Evolutionary conservation across 2,888 invertebrate genomes (phyloP).

Genomic region (Stramonita haemastoma): DNA sequence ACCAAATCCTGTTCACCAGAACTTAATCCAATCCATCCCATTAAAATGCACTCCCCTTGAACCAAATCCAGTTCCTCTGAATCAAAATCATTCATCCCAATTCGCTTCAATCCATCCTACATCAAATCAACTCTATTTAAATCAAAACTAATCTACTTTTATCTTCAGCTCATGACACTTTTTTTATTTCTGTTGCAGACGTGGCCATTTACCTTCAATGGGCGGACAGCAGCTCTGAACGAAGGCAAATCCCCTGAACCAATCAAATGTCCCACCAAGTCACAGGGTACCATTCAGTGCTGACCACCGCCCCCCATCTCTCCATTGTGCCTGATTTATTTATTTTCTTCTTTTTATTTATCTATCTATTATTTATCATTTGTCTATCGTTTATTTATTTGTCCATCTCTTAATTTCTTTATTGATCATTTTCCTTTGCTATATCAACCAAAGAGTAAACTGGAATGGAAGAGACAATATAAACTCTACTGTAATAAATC

Average conservation of each 20-base stretch:
- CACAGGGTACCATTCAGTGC: constrained; percentile 41
- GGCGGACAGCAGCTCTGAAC: constrained; percentile 47
- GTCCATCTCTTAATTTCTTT: not conserved
- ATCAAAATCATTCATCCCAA: no score
- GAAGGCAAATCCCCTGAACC: constrained; percentile 45
- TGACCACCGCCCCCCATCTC: constrained; percentile 15
- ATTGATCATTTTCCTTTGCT: not conserved
- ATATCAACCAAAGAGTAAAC: not conserved
- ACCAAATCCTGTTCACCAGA: no score
- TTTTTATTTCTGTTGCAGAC: constrained; percentile 53
- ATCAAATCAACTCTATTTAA: no score
- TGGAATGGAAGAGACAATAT: no score
- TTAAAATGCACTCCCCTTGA: no score
- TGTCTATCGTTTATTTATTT: not conserved
- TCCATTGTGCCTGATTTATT: not conserved
- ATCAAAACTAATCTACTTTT: no score
- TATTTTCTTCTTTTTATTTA: not conserved
- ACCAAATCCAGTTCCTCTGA: no score
- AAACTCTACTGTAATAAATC: no score
- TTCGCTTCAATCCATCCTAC: no score
- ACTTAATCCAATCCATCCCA: no score
- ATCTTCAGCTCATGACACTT: not conserved
- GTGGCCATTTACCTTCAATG: constrained; percentile 61
- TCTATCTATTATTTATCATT: not conserved
- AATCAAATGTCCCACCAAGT: constrained; percentile 45